Base-by-base conservation (phyloP, 2,797 vertebrate genomes). In the Sebastes dallii region DNA sequence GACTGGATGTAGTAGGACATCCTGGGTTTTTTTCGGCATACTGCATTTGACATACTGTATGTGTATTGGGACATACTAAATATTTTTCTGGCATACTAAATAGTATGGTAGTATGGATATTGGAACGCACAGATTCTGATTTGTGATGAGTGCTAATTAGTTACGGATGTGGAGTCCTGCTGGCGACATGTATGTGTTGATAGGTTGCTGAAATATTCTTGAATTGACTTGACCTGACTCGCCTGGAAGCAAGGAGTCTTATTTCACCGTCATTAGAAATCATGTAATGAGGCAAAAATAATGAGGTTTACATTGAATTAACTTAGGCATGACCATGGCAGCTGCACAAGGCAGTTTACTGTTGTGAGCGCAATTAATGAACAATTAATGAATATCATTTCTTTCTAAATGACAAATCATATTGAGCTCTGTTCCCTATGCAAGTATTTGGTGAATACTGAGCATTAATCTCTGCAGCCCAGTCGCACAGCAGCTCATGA, bases 271-370 rank as follows among this genome's bases (percentile, higher is more conserved):
- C 56, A 13, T 54, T 75, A 22, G 7, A 58, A 42, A 52, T 60
- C 66, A 55, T 59, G 66, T 74, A 46, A 80, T 68, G 66, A 73
- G 61, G 52, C 27, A 56, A 72, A 65, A 80, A 69, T 68, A 68
- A 85, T 66, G 59, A 75, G 59, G 56, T 77, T 85, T 58, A 32
- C 72, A 60, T 50, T 75, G 46, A 39, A 68, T 46, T 32, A 36
- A 68, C 50, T 69, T 29, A 3, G 32, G n/a, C 52, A 8, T 54
- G 65, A 66, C 60, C 24, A 2, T 65, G 56, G 34, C 69, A 79
- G 79, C 72, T 82, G 73, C 46, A 55, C 64, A 50, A 56, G 52
- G 24, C 67, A 11, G 62, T 67, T 82, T 56, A 5, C 52, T 27
- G 64, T 54, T 52, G 64, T 16, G 20, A 42, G 62, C 59, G 60